phyloP scores from a whole-genome alignment of 2,888 invertebrate species.

The Empis livida region DNA sequence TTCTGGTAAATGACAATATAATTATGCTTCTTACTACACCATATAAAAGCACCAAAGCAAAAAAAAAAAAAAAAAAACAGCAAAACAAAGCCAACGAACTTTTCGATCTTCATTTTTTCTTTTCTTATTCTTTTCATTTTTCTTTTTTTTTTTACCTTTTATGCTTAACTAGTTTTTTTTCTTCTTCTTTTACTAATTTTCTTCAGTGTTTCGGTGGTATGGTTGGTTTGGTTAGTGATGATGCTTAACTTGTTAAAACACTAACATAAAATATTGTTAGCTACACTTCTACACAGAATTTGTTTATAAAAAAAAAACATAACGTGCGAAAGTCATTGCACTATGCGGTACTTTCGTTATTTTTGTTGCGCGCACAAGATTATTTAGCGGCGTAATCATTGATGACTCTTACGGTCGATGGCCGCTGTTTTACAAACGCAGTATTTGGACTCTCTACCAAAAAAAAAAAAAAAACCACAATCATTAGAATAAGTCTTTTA shows the following conservation, averaged over 20 bases:
- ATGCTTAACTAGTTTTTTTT: constrained; percentile 4
- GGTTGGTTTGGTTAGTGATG: background rate
- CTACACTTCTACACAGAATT: constrained; percentile 4
- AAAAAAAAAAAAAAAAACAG: background rate
- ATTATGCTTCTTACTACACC: background rate
- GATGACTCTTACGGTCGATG: background rate
- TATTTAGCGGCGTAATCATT: constrained; percentile 6
- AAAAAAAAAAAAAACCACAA: no score
- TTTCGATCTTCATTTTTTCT: constrained; percentile 3
- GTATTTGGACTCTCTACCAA: no score
- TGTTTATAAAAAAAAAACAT: constrained; percentile 9
- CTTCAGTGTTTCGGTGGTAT: constrained; percentile 4
- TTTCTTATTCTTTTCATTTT: constrained; percentile 6
- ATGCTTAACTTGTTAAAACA: no score
- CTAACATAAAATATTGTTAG: constrained; percentile 10
- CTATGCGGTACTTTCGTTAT: constrained; percentile 18
- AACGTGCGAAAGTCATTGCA: constrained; percentile 18
- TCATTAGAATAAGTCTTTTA: no score
- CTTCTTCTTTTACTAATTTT: no score
- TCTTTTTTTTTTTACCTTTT: constrained; percentile 2
- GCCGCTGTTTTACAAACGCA: background rate
- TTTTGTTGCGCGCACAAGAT: constrained; percentile 13
- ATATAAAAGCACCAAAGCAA: no score
- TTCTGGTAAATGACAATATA: background rate
- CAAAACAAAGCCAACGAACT: background rate